A percentile compares a stretch with the other conserved stretches of the same genome.
phyloP scores from a whole-genome alignment of 2,888 invertebrate species.

The Tinea semifulvella region DNA sequence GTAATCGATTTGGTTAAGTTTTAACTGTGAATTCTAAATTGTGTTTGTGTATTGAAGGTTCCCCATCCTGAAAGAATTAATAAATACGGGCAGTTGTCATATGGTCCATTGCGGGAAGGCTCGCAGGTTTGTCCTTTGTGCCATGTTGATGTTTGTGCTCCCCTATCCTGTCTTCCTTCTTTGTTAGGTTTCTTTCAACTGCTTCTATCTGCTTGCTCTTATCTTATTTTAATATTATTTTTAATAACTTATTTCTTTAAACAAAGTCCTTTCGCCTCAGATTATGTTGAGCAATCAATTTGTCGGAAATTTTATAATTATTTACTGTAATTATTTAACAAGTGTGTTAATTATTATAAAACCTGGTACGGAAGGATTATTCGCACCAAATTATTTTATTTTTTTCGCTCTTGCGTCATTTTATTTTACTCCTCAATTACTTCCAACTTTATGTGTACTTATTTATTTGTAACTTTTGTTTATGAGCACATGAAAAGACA shows the following conservation, averaged over 20 bases:
- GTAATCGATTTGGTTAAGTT: conserved; percentile 3
- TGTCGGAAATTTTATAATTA: neutral
- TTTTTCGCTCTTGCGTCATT: conserved; percentile 7
- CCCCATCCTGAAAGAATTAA: conserved; percentile 70
- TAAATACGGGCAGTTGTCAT: conserved; percentile 72
- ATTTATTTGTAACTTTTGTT: conserved; percentile 48
- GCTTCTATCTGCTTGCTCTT: conserved; percentile 10
- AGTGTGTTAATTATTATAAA: neutral
- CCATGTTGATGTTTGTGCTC: conserved; percentile 63
- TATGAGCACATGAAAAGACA: conserved; percentile 65
- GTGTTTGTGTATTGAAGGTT: conserved; percentile 72
- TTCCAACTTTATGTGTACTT: conserved; percentile 23
- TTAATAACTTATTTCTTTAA: conserved; percentile 23
- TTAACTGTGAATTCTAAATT: conserved; percentile 39
- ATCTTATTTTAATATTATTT: conserved; percentile 26
- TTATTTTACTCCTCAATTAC: conserved; percentile 4
- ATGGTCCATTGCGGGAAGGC: conserved; percentile 74
- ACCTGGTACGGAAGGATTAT: neutral
- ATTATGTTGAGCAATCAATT: too few species aligned
- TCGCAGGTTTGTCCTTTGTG: conserved; percentile 69
- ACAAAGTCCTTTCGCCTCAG: conserved; percentile 7
- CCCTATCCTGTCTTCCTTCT: conserved; percentile 35
- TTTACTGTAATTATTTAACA: too few species aligned
- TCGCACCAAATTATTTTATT: neutral
- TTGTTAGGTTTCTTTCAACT: conserved; percentile 26